phyloP scores from a whole-genome alignment of 2,888 invertebrate genomes.

The Pyrgus malvae region DNA sequence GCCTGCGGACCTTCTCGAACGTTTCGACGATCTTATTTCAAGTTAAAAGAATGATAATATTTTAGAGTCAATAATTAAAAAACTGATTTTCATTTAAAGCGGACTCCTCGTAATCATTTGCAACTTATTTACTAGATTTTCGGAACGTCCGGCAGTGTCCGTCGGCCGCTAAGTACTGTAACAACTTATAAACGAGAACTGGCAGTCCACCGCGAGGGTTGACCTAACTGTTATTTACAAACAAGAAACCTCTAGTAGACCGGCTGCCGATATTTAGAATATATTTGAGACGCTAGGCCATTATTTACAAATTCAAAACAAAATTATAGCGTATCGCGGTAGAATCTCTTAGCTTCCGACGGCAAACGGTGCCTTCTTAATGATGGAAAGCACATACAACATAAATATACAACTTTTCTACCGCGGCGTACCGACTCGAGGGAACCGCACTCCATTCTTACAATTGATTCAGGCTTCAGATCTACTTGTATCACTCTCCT shows the following conservation, averaged over 20 bases:
- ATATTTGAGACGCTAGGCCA: conserved; percentile 47
- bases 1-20: background rate
- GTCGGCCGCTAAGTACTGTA: conserved; percentile 67
- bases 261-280: conserved; percentile 8
- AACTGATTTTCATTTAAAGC: too few species aligned
- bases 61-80: too few species aligned
- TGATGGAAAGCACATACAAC: too few species aligned
- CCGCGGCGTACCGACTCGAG: background rate
- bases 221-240: background rate
- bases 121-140: background rate
- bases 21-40: background rate
- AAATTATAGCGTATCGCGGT: conserved; percentile 4
- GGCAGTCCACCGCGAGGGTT: background rate
- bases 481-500: conserved; percentile 21
- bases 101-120: background rate
- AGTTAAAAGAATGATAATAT: too few species aligned
- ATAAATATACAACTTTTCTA: background rate
- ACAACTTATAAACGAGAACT: conserved; percentile 32
- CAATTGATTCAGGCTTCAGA: conserved; percentile 23
- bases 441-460: conserved; percentile 10
- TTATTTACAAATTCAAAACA: conserved; percentile 29
- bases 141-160: background rate
- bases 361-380: too few species aligned
- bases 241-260: background rate
- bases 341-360: background rate